These are phyloP conservation scores for Graptemys geographica DNA, from an alignment of 2,797 vertebrate genomes.

Conservation along the genomic window DNA sequence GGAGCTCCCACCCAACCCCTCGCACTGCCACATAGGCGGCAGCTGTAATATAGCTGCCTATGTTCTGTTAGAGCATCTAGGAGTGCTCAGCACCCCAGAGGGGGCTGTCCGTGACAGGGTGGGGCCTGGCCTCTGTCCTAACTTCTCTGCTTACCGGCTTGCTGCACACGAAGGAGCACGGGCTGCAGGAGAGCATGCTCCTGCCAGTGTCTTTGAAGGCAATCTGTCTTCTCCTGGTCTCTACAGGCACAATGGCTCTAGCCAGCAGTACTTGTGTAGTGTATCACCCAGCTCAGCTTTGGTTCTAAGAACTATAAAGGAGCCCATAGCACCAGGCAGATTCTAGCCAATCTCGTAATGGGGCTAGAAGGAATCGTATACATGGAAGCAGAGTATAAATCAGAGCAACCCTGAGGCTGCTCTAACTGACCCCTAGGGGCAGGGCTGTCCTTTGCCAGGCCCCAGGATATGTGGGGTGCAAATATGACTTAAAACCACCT, in stretches of 20 bases:
- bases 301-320: neutral
- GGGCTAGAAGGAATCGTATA: neutral
- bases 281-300: neutral
- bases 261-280: neutral
- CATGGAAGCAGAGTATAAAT: neutral
- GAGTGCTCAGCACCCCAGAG: neutral
- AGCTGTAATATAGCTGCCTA: neutral
- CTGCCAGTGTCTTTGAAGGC: neutral
- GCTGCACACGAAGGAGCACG: neutral
- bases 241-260: neutral
- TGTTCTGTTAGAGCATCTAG: conserved; percentile 2
- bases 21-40: rapidly evolving
- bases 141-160: neutral
- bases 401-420: neutral
- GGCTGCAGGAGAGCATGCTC: neutral
- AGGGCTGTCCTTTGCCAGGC: neutral
- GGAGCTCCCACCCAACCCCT: rapidly evolving
- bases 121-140: neutral
- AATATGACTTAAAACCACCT: neutral
- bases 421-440: neutral
- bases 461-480: neutral
- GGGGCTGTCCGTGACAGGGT: neutral
- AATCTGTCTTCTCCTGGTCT: neutral
- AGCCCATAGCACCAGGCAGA: neutral
- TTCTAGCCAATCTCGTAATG: neutral